Conservation (phyloP, 2,797 vertebrate genomes). For the Falco concolor region DNA sequence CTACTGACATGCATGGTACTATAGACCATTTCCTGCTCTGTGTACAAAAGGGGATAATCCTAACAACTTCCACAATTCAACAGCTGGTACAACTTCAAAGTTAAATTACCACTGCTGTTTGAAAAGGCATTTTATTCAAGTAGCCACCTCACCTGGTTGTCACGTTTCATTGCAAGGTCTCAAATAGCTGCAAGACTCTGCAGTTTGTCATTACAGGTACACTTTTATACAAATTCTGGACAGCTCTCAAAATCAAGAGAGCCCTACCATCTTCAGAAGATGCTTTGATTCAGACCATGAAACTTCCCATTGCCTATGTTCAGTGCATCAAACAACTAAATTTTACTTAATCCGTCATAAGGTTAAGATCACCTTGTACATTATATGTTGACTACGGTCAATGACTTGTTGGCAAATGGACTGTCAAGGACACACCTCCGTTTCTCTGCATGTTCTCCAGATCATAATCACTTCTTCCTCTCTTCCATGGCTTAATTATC, state of each 20-base stretch:
- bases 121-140: not conserved
- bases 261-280: not conserved
- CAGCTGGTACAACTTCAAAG: not conserved
- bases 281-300: not conserved
- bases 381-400: not conserved
- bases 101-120: not conserved
- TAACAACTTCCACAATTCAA: not conserved
- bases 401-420: not conserved
- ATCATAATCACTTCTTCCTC: not conserved
- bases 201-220: not conserved
- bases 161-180: not conserved
- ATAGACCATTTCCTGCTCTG: not conserved
- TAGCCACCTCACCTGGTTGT: not conserved
- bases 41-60: not conserved
- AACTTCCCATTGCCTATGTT: not conserved
- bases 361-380: not conserved
- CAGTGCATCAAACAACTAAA: not conserved
- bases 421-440: not conserved
- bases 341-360: not conserved
- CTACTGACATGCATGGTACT: not conserved
- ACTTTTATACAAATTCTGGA: not conserved
- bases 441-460: not conserved
- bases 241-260: not conserved
- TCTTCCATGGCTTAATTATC: not conserved
- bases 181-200: not conserved